A percentile compares a stretch with the other conserved stretches of the same genome.
These are phyloP conservation scores for Cancer borealis DNA, from an alignment of 2,888 invertebrate genomes.

Conservation along the genomic window DNA sequence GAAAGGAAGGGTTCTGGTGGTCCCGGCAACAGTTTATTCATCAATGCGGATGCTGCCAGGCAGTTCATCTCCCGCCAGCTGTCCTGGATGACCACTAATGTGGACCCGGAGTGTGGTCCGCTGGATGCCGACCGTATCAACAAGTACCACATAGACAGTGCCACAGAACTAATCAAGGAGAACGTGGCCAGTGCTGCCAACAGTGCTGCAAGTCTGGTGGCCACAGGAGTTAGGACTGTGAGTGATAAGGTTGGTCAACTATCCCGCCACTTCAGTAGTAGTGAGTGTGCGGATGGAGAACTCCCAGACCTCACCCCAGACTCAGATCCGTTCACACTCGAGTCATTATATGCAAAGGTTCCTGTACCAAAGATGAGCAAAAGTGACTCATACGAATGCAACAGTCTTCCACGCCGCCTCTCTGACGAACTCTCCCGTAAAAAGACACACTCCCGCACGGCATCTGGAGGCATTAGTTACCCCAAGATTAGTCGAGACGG, in stretches of 20 bases:
- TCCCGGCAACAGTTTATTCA: slow-evolving; percentile 84
- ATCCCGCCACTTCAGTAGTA: slow-evolving; percentile 87
- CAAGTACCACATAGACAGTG: slow-evolving; percentile 79
- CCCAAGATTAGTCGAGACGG: slow-evolving; percentile 66
- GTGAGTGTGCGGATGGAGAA: slow-evolving; percentile 84
- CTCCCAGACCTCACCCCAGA: slow-evolving; percentile 81
- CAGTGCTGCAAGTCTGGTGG: slow-evolving; percentile 83
- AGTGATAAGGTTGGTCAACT: slow-evolving; percentile 87
- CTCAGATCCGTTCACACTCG: slow-evolving; percentile 80
- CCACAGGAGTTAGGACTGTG: slow-evolving; percentile 88
- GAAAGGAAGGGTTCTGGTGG: slow-evolving; percentile 54
- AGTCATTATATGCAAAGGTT: slow-evolving; percentile 44
- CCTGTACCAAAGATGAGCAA: slow-evolving; percentile 66
- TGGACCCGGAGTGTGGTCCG: slow-evolving; percentile 84
- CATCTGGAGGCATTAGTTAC: slow-evolving; percentile 68
- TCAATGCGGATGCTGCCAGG: slow-evolving; percentile 89
- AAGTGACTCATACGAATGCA: slow-evolving; percentile 70
- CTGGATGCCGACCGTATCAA: slow-evolving; percentile 82
- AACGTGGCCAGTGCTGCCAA: slow-evolving; percentile 83
- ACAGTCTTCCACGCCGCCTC: slow-evolving; percentile 68
- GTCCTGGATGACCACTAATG: slow-evolving; percentile 85
- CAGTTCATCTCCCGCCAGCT: slow-evolving; percentile 88
- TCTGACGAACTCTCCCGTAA: slow-evolving; percentile 64
- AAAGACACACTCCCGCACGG: slow-evolving; percentile 78
- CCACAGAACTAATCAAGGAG: slow-evolving; percentile 85